Evolutionary conservation across 2,113 vertebrate genomes (phyloP), one percentile per base, ranked within the genome.

Genomic region (Alces alces): DNA sequence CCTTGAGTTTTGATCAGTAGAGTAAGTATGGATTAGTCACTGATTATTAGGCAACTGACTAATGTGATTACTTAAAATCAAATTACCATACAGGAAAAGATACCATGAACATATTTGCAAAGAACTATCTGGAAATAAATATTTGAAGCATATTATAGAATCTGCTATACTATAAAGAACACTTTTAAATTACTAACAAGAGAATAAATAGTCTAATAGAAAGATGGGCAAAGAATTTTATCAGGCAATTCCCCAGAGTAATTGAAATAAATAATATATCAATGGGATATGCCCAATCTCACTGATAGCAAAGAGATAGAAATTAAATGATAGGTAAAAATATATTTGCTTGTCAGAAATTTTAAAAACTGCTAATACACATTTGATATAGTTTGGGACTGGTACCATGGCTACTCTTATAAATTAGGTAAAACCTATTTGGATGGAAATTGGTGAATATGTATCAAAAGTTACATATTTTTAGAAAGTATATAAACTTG

Each of bases 61-160:
- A 58, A 94, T 80, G 33, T 96, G 55, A 89, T 58, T 70, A 78
- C 27, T 85, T 95, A 86, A 96, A 96, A 96, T 93, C 54, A 94
- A 84, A 94, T 93, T 92, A 84, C 45, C 96, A 6, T 82, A 27
- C 16, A 92, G 11, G 88, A 95, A 95, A 93, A 86, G 52, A 39
- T 2, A 91, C 19, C 21, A 54, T 86, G 54, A 95, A 79, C 60
- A 36, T 86, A 78, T 61, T 93, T 95, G 85, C 12, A 92, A 83
- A 87, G 11, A 86, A 86, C n/a, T 73, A 91, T 93, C 60, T 96
- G 47, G 45, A 66, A 78, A 93, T 90, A 89, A 79, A 64, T 84
- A 91, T 55, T 95, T 96, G 66, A 91, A 94, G 85, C 25, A 1
- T 66, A 43, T 52, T 90, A 89, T 7, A 83, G 39, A 91, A 4